Conservation (phyloP, 2,888 invertebrate genomes). For the Lissonota sp. region DNA sequence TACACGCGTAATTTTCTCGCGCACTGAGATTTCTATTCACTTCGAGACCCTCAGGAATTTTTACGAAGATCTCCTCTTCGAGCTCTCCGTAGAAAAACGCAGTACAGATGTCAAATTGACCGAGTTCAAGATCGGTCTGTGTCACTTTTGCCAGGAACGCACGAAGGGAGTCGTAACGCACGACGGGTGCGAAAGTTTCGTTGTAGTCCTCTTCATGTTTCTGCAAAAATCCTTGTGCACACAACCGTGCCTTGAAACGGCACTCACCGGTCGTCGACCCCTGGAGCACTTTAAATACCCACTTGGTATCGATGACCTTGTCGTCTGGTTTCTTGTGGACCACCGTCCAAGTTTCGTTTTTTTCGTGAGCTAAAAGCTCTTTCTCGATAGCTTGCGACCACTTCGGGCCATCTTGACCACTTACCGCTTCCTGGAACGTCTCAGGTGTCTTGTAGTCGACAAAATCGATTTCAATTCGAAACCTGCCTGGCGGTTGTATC, state of each 20-base stretch:
- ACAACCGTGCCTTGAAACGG: slow-evolving; percentile 29
- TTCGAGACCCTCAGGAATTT: too few species aligned
- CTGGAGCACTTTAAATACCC: slow-evolving; percentile 37
- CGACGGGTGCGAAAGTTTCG: slow-evolving; percentile 20
- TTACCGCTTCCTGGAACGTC: too few species aligned
- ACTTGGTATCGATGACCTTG: slow-evolving; percentile 14
- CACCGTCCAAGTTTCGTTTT: too few species aligned
- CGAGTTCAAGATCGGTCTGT: neutral
- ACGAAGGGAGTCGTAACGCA: slow-evolving; percentile 10
- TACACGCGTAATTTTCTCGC: slow-evolving; percentile 40
- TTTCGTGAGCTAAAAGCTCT: too few species aligned
- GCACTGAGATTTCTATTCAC: too few species aligned
- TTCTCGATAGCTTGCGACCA: too few species aligned
- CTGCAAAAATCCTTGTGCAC: slow-evolving; percentile 35
- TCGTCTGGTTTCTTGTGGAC: too few species aligned
- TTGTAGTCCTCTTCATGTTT: slow-evolving; percentile 17
- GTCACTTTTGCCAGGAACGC: neutral
- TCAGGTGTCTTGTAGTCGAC: too few species aligned
- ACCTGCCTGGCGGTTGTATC: slow-evolving; percentile 6
- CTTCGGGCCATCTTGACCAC: too few species aligned
- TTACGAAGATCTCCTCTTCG: too few species aligned
- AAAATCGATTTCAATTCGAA: neutral
- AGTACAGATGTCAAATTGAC: too few species aligned
- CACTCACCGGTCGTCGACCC: slow-evolving; percentile 1
- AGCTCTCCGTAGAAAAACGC: too few species aligned